Conservation (phyloP, 2,888 invertebrate genomes). For the Xestia sexstrigata region DNA sequence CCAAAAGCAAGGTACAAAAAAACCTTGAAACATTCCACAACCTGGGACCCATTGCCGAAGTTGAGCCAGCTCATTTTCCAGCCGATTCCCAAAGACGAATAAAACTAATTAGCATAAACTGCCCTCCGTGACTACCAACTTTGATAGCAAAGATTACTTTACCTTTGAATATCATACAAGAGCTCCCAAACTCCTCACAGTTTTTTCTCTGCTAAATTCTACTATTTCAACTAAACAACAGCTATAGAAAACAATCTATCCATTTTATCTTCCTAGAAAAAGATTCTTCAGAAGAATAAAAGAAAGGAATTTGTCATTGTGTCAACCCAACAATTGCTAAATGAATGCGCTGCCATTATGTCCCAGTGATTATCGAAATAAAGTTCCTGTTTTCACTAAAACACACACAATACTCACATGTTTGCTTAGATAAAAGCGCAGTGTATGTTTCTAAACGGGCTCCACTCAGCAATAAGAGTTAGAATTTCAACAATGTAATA, state of each 20-base stretch:
- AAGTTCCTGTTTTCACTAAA: background rate
- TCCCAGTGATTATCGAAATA: background rate
- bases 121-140: conserved; percentile 20
- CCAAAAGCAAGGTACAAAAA: conserved; percentile 12
- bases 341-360: background rate
- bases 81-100: conserved; percentile 44
- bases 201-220: background rate
- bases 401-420: too few species aligned
- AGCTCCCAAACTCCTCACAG: background rate
- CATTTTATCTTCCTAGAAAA: background rate
- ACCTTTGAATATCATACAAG: background rate
- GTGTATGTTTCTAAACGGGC: too few species aligned
- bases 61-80: conserved; percentile 50
- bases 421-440: too few species aligned
- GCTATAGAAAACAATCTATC: background rate
- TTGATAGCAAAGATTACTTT: conserved; percentile 17
- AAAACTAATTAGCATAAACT: conserved; percentile 57
- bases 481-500: too few species aligned
- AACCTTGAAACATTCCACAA: conserved; percentile 30
- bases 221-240: background rate
- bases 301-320: conserved; percentile 1
- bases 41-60: conserved; percentile 30
- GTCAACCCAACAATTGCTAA: background rate
- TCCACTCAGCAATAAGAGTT: too few species aligned
- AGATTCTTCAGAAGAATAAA: conserved; percentile 12